These are phyloP conservation scores for Ctenomys sociabilis DNA, from an alignment of 2,113 vertebrate species.

Conservation along the genomic window DNA sequence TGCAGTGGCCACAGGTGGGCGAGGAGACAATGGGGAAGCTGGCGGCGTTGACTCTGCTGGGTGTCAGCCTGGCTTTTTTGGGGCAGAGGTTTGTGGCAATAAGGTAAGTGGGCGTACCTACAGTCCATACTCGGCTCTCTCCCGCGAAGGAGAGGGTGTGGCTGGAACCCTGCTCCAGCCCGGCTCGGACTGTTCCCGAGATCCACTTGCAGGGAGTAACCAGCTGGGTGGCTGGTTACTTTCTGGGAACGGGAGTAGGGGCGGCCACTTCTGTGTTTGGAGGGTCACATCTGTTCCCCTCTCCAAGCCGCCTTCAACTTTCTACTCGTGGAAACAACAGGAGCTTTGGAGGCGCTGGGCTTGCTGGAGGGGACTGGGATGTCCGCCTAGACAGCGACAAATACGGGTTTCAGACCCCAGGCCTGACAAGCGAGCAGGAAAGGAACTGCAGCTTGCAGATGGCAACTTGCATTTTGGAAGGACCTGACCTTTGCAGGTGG, in stretches of 20 bases:
- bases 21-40: slow-evolving; percentile 80
- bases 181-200: too few species aligned
- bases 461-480: background rate
- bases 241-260: background rate
- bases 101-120: slow-evolving; percentile 75
- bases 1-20: rapidly evolving
- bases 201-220: background rate
- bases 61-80: slow-evolving; percentile 73
- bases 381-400: background rate
- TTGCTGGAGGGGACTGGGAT: background rate
- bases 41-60: slow-evolving; percentile 72
- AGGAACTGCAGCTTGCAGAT: background rate
- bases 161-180: background rate
- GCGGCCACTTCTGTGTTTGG: background rate
- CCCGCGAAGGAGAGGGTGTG: background rate
- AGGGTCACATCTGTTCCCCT: background rate
- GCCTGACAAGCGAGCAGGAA: background rate
- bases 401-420: background rate
- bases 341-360: background rate
- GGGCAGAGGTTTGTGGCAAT: slow-evolving; percentile 77
- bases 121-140: too few species aligned
- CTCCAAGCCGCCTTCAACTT: background rate
- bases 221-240: background rate
- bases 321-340: background rate
- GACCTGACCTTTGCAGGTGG: background rate